Evolutionary conservation across 1,140 invertebrate genomes (phyloP), one percentile per base, ranked within the genome.

Genomic region (Bacillus rossius): DNA sequence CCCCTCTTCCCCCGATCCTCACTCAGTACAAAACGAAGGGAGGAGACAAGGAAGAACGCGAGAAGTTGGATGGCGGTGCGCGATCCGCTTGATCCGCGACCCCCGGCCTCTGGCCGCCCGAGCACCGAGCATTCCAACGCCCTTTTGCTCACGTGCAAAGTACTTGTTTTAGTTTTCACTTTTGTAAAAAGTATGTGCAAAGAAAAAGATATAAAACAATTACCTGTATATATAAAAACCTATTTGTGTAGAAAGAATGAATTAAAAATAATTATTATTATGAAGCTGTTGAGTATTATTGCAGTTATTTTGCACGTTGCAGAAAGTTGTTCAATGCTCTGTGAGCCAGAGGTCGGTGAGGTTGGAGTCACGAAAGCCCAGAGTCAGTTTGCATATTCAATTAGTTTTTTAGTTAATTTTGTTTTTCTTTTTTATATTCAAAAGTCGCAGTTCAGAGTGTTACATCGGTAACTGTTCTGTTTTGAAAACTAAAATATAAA

Each of bases 111-210:
- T 55, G 40, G 29, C 29, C 29, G 29, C 29, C 29, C 38, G 40
- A 26, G 22, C 40, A 43, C 38, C 19, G 53, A 40, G 53, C 53
- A 25, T 37, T 40, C 20, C 43, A 17, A 22, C 40, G 53, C 16
- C 17, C 10, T 55, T 23, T 55, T 42, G 17, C 43, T 49, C 47
- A 57, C 43, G 47, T 57, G 47, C 42, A 59, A 59, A 59, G 42
- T 54, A 53, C 49, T 60, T 60, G 38, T 59, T 43, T 60, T 60
- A 60, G 57, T 62, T 62, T 62, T 62, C 61, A 62, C 57, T 62
- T 62, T 62, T 62, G 61, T 62, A 62, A 60, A 62, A 62, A 62
- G 49, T 47, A 49, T 54, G 54, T 57, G 48, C 16, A 42, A 19
- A 17, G 51, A 61, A 60, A 43, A 62, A 43, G 43, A 53, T 56